A percentile compares a stretch with the other conserved stretches of the same genome.
phyloP scores from a whole-genome alignment of 2,888 invertebrate genomes.

The Acutogordius australiensis region DNA sequence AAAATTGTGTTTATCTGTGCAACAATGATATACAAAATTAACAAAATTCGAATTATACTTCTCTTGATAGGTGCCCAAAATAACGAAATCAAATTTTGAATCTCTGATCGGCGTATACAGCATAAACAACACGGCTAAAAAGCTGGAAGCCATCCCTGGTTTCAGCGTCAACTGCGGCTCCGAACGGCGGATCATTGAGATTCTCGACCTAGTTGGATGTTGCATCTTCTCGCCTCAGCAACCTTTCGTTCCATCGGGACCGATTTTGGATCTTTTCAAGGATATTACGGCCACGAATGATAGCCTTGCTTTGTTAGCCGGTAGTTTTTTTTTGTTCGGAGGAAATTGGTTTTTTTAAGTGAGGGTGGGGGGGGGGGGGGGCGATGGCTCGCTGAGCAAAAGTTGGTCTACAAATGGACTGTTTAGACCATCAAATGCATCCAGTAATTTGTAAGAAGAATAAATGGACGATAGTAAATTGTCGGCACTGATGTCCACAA shows the following conservation, averaged over 20 bases:
- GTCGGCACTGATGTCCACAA: no score
- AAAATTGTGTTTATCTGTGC: no score
- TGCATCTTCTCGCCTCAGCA: neutral
- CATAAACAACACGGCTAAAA: neutral
- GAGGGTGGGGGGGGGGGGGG: no score
- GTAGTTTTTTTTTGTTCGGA: no score
- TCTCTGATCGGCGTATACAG: neutral
- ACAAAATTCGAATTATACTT: no score
- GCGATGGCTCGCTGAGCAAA: no score
- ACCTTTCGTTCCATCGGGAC: neutral
- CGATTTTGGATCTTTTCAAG: neutral
- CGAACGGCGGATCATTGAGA: neutral
- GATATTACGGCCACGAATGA: constrained; percentile 2
- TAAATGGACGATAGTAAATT: no score
- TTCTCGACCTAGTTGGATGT: neutral
- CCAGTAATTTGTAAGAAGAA: no score
- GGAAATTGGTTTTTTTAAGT: no score
- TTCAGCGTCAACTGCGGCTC: constrained; percentile 2
- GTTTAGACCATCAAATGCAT: no score
- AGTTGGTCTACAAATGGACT: no score
- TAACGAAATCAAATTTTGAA: constrained; percentile 6
- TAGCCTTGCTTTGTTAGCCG: neutral
- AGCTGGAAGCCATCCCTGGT: constrained; percentile 2
- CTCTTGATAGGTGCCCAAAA: constrained; percentile 6
- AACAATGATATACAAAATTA: no score